Percentiles rank a stretch among this genome's conserved stretches.
Conservation (phyloP, 2,113 vertebrate species). For the Microcebus lehilahytsara region DNA sequence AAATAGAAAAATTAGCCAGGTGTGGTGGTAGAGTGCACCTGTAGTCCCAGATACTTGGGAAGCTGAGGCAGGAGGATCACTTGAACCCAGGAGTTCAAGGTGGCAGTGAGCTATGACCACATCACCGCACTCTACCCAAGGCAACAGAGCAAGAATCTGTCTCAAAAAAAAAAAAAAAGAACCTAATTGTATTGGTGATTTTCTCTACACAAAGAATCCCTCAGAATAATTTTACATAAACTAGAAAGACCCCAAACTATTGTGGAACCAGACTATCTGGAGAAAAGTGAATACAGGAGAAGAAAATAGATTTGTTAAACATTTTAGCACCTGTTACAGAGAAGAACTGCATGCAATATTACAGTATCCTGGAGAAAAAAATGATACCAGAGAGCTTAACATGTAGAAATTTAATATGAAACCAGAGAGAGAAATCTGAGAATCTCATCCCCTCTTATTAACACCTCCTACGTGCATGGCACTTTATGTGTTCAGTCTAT, state of each 20-base stretch:
- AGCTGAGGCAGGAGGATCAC: background rate
- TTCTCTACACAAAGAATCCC: background rate
- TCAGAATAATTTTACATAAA: constrained; percentile 1
- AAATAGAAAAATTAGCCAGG: background rate
- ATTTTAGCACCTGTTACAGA: background rate
- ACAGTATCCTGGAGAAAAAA: background rate
- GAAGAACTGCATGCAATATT: background rate
- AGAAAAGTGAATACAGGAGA: background rate
- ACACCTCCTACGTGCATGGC: background rate
- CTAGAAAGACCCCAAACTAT: background rate
- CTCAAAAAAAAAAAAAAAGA: background rate
- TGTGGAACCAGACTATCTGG: background rate
- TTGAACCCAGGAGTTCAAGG: background rate
- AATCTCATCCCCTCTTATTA: background rate
- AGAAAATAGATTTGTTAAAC: background rate
- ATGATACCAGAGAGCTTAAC: background rate
- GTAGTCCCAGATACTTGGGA: background rate
- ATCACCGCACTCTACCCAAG: background rate
- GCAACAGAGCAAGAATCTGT: background rate
- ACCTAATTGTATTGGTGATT: background rate
- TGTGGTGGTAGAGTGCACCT: background rate
- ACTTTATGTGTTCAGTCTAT: background rate
- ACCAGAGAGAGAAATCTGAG: background rate
- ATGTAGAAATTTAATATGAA: background rate
- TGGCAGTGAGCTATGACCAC: background rate